Conservation (phyloP, 2,113 vertebrate species). For the Pterocles gutturalis region DNA sequence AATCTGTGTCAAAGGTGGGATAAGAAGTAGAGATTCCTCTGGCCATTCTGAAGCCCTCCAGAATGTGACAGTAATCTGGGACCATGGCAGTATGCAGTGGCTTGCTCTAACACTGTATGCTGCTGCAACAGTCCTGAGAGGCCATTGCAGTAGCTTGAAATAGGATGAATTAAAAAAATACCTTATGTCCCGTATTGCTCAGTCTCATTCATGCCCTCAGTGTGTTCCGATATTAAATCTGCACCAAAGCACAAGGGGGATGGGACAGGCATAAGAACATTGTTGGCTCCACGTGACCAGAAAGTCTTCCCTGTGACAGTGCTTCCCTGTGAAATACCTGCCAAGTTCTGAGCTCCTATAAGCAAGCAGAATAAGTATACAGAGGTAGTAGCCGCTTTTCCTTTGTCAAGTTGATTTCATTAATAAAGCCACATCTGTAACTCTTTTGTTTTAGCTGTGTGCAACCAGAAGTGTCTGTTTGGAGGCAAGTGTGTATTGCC, state of each 20-base stretch:
- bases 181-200: not conserved
- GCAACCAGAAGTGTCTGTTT: slow-evolving; percentile 83
- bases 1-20: not conserved
- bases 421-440: not conserved
- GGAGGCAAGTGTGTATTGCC: slow-evolving; percentile 86
- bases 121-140: not conserved
- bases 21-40: not conserved
- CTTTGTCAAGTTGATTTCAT: not conserved
- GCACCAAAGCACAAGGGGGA: not conserved
- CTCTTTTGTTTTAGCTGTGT: slow-evolving; percentile 81
- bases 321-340: not conserved
- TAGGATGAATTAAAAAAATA: not conserved
- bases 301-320: not conserved
- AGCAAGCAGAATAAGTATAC: not conserved
- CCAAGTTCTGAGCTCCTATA: not conserved
- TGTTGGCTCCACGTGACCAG: accelerated
- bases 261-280: not conserved
- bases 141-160: not conserved
- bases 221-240: not conserved
- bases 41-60: not conserved
- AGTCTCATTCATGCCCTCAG: not conserved
- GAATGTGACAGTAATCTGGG: not conserved
- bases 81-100: not conserved
- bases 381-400: not conserved
- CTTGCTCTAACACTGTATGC: not conserved